phyloP scores from a whole-genome alignment of 2,888 invertebrate species.

The Arrhopalites spinosus region DNA sequence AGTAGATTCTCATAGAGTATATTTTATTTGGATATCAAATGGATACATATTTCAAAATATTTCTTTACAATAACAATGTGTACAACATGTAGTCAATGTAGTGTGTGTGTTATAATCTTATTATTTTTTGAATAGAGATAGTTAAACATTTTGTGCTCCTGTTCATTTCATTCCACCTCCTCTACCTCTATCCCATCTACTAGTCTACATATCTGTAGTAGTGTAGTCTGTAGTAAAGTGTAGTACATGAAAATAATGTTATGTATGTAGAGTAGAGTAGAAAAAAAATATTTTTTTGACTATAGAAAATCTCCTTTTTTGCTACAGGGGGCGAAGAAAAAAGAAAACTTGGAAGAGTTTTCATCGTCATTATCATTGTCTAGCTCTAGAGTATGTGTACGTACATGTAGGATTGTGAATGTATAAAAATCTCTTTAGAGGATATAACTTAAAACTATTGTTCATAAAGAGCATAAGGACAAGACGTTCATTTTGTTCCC shows the following conservation, averaged over 20 bases:
- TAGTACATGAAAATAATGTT: no score
- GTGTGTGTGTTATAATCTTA: background rate
- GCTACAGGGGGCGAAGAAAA: slow-evolving; percentile 23
- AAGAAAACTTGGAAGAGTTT: slow-evolving; percentile 21
- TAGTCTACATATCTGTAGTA: no score
- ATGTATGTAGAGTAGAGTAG: background rate
- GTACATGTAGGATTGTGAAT: background rate
- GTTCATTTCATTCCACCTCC: no score
- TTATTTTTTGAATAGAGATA: no score
- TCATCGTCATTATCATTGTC: slow-evolving; percentile 27
- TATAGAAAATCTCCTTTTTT: background rate
- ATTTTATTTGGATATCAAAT: slow-evolving; percentile 1
- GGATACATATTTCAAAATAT: background rate
- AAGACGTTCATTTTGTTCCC: background rate
- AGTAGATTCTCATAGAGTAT: no score
- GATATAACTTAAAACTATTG: background rate
- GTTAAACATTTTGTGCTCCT: no score
- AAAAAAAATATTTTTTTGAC: no score
- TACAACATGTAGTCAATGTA: background rate
- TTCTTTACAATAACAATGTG: no score
- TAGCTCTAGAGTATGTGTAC: background rate
- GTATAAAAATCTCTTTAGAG: background rate
- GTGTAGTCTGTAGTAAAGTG: no score
- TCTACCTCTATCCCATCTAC: no score
- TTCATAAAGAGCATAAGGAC: no score